Evolutionary conservation across 2,797 vertebrate genomes (phyloP), one percentile per base, ranked within the genome.

Genomic region (Urophycis tenuis): DNA sequence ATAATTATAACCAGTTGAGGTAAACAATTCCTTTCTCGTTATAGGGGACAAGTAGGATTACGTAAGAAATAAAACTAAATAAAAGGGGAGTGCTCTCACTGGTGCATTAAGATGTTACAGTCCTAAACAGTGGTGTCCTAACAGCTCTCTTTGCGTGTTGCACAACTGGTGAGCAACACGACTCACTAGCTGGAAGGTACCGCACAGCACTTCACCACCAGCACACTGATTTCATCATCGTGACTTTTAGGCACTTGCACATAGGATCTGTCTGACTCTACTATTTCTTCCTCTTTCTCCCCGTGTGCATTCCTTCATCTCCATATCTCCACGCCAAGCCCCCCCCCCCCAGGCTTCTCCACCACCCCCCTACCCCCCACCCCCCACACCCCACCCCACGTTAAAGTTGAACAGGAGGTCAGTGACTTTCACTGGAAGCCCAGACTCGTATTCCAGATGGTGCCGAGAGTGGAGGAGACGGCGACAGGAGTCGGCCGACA

Each of bases 401-500:
- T 83, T 88, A 81, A 92, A 93, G 92, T 92, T 94, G 89, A 95
- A 92, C 91, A 75, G 79, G 83, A 88, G 92, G 90, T 94, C 92
- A 94, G 82, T 81, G 82, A 88, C 85, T 84, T 92, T 93, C 81
- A 82, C 89, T 89, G 89, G 91, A 93, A 92, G 90, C 92, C 87
- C 88, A 90, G 92, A 93, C 90, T 90, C 88, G 90, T 93, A 93
- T 93, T 94, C 93, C 94, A 94, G 93, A 95, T 94, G 93, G 88
- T 84, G 91, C 79, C 82, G 86, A 85, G 85, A 78, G 88, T 83
- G 83, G 85, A 3, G 33, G 78, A 69, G 71, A 74, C 85, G 84
- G 81, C 86, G 85, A 91, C 84, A 85, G 85, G 89, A 77, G 78
- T 87, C 71, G 71, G 41, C 80, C 74, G 53, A 76, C 90, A 90